phyloP scores from a whole-genome alignment of 1,140 invertebrate species.

The Drosophila ercepeae region DNA sequence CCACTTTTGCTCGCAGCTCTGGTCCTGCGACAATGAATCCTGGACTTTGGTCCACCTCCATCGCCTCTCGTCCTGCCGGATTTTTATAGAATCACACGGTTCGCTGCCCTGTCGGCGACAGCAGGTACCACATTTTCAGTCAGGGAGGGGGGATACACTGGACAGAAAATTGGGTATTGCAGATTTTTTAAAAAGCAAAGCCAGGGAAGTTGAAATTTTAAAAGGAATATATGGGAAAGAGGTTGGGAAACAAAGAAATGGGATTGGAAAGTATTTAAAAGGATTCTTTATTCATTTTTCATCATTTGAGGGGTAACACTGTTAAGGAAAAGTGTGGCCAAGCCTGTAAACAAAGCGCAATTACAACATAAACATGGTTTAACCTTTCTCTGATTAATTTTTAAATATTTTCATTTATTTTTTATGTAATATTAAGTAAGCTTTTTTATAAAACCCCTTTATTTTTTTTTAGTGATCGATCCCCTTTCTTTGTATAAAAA shows the following conservation, averaged over 20 bases:
- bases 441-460: neutral
- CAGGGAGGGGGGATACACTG: neutral
- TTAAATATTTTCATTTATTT: neutral
- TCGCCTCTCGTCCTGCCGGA: conserved; percentile 22
- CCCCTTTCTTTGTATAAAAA: neutral
- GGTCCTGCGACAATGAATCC: conserved; percentile 8
- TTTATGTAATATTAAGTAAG: too few species aligned
- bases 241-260: too few species aligned
- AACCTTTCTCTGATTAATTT: neutral
- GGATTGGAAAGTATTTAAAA: too few species aligned
- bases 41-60: conserved; percentile 9
- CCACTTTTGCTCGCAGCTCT: neutral
- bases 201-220: too few species aligned
- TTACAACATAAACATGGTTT: too few species aligned
- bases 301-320: neutral
- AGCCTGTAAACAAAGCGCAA: too few species aligned
- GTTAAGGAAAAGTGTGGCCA: neutral
- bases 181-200: too few species aligned
- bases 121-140: conserved; percentile 23
- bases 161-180: neutral
- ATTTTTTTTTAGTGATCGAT: neutral
- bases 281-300: neutral
- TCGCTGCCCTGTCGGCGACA: conserved; percentile 56
- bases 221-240: too few species aligned
- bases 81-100: conserved; percentile 79